Evolutionary conservation across 1,140 invertebrate genomes (phyloP).

Genomic region (Eurosta solidaginis): DNA sequence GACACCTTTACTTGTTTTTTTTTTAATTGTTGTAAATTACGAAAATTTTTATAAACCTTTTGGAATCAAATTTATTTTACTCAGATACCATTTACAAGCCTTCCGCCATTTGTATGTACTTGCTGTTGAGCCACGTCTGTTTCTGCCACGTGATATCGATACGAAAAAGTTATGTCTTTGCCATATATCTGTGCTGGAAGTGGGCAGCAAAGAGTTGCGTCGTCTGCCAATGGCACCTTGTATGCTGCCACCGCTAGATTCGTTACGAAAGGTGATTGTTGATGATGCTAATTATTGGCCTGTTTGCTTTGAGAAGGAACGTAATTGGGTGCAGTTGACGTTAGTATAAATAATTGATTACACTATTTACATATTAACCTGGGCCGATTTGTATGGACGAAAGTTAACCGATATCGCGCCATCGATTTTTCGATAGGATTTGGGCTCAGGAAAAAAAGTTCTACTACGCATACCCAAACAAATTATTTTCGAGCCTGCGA

Average conservation of each 20-base stretch:
- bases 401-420: too few relatives aligned
- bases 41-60: background rate
- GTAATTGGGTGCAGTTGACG: constrained; percentile 83
- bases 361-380: too few relatives aligned
- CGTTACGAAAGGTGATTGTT: constrained; percentile 76
- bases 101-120: constrained; percentile 94
- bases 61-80: too few relatives aligned
- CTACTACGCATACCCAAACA: too few relatives aligned
- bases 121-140: constrained; percentile 84
- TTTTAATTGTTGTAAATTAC: too few relatives aligned
- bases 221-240: constrained; percentile 72
- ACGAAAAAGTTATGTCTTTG: constrained; percentile 80
- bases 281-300: constrained; percentile 88
- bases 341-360: constrained; percentile 59
- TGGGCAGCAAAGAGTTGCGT: constrained; percentile 45
- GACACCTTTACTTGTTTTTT: too few relatives aligned
- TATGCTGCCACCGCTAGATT: constrained; percentile 81
- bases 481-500: too few relatives aligned
- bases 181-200: constrained; percentile 64
- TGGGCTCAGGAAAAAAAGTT: too few relatives aligned
- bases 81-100: constrained; percentile 87
- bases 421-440: too few relatives aligned
- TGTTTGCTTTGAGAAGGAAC: constrained; percentile 76
- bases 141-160: constrained; percentile 86
- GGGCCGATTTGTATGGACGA: too few relatives aligned